Percentiles rank a stretch among this genome's conserved stretches.
phyloP scores from a whole-genome alignment of 2,113 vertebrate genomes.

The Tachysurus fulvidraco region DNA sequence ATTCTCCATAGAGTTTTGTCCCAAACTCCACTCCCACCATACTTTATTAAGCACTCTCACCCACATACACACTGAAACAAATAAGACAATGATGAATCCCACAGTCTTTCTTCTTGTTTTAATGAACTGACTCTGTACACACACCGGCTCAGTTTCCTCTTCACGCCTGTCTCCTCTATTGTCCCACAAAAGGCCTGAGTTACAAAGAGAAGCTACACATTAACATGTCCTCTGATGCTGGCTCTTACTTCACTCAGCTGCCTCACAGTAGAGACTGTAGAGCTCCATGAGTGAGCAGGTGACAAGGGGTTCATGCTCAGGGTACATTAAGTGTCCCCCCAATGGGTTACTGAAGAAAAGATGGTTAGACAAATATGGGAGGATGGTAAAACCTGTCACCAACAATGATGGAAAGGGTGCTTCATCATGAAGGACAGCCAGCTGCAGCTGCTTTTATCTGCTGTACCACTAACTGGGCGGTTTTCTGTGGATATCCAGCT shows the following conservation, averaged over 20 bases:
- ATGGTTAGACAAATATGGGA: conserved; percentile 33
- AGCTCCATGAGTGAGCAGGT: conserved; percentile 30
- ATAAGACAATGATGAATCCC: conserved; percentile 55
- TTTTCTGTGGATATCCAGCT: conserved; percentile 14
- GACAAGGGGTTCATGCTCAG: conserved; percentile 32
- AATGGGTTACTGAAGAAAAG: conserved; percentile 14
- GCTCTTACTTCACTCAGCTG: conserved; percentile 44
- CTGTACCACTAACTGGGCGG: conserved; percentile 16
- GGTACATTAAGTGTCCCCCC: conserved; percentile 46
- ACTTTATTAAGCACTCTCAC: conserved; percentile 28
- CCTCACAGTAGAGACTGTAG: conserved; percentile 22
- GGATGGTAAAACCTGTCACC: conserved; percentile 38
- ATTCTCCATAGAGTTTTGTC: conserved; percentile 14
- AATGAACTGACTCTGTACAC: conserved; percentile 48
- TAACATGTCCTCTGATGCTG: conserved; percentile 43
- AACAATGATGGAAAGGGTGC: conserved; percentile 50
- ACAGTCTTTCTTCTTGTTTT: conserved; percentile 42
- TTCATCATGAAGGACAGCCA: conserved; percentile 47
- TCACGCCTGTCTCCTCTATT: conserved; percentile 48
- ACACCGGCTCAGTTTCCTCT: conserved; percentile 47
- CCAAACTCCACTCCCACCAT: conserved; percentile 6
- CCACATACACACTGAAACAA: conserved; percentile 34
- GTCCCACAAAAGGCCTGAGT: conserved; percentile 29
- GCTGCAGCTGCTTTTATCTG: conserved; percentile 40
- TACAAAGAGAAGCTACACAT: conserved; percentile 55